Evolutionary conservation across 2,888 invertebrate species (phyloP).

Genomic region (Parnassius mnemosyne): DNA sequence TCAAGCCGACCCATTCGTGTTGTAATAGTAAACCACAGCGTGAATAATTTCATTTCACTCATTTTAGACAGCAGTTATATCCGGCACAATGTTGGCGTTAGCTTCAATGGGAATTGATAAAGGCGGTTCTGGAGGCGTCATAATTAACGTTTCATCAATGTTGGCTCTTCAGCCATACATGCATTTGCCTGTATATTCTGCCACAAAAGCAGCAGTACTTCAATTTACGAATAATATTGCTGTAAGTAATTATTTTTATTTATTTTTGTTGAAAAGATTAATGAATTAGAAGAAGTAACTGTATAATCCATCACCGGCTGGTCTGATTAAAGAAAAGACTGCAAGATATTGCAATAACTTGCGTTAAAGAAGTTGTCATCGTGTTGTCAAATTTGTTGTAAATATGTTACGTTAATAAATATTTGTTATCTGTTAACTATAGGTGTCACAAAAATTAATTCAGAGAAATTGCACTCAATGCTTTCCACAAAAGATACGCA

Average conservation of each 20-base stretch:
- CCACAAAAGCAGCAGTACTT: constrained; percentile 66
- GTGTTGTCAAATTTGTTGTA: constrained; percentile 42
- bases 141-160: constrained; percentile 65
- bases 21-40: no score
- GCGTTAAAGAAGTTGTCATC: constrained; percentile 49
- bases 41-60: no score
- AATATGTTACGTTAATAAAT: constrained; percentile 55
- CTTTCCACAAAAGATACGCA: no score
- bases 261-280: no score
- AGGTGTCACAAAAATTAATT: no score
- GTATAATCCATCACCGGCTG: constrained; percentile 62
- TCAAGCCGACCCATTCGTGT: no score
- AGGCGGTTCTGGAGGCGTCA: constrained; percentile 56
- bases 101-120: constrained; percentile 57
- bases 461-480: no score
- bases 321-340: constrained; percentile 67
- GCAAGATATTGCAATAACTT: constrained; percentile 46
- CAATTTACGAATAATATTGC: constrained; percentile 66
- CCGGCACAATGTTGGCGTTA: constrained; percentile 60
- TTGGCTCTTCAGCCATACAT: constrained; percentile 47
- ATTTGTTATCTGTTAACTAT: constrained; percentile 9
- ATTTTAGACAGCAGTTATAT: constrained; percentile 64
- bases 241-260: constrained; percentile 40
- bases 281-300: no score
- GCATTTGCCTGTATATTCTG: constrained; percentile 59